Base-by-base conservation (phyloP, 2,797 vertebrate genomes). In the Caiman crocodilus region DNA sequence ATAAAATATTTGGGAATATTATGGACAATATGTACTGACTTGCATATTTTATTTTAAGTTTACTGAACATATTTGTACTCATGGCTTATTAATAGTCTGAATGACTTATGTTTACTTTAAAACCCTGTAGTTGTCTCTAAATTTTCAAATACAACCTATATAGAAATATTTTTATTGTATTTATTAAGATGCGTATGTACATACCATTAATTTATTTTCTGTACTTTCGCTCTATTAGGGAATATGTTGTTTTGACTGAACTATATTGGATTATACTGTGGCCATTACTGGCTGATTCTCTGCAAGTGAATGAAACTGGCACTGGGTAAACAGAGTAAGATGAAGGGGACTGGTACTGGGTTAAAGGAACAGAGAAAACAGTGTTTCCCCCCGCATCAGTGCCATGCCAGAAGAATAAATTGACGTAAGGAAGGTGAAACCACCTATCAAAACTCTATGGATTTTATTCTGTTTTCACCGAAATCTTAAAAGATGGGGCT, bases 351-450 rank as follows among this genome's bases (percentile, higher is more conserved):
- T 81, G 35, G 76, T 84, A 21, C 23, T 55, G 21, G 16, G 93
- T 59, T 0, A 7, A 89, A 82, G 42, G 42, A 50, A 50, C 90
- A 95, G 90, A 82, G 91, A 91, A 92, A n/a, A 81, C 90, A 94
- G 80, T 58, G 59, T 92, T 82, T 87, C 81, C 94, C 94, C 60
- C 76, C 94, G 83, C 69, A 3, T n/a, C 82, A 90, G 82, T 83
- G 85, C 42, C 42, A 50, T 50, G 42, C 42, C 42, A 50, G 42
- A 50, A 50, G 42, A 50, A 50, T 50, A 50, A 50, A 50, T 50
- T 50, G 42, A 50, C 42, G 3, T 50, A 50, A 50, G 42, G 42
- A 50, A 50, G 42, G 42, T 50, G 42, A 50, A 50, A 50, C 42
- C 9, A 50, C 42, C 10, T 50, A 50, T 50, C 42, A 50, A 50